Base-by-base conservation (phyloP, 2,797 vertebrate species). In the Phalanger gymnotis region DNA sequence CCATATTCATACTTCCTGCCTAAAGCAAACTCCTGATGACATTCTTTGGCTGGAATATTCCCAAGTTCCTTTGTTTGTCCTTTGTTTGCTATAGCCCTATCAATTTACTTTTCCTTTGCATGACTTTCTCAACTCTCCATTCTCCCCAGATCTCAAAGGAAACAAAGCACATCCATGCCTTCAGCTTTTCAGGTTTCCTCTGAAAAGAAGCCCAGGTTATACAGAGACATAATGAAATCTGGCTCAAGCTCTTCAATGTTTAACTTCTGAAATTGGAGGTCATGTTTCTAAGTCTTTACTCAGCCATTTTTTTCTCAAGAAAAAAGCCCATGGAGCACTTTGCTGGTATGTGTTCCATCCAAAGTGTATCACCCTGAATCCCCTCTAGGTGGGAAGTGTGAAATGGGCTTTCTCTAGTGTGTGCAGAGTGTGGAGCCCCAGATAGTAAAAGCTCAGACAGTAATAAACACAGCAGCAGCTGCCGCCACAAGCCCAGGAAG, bases 401-500 rank as follows among this genome's bases (percentile, higher is more conserved):
- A 57, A 47, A 92, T 92, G 57, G 61, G 57, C 47, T 53, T 92
- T 92, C 61, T 52, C 57, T 92, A 61, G 34, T 92, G 51, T 61
- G 52, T 73, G 9, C 57, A 53, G 52, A 53, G 31, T 61, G 52
- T 30, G 34, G 52, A 87, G 34, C 51, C 61, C 25, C 53, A 58
- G 81, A 92, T 54, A 58, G 5, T 90, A 40, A 90, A 53, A 13
- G 55, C 90, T 95, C 51, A 90, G 91, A 52, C 94, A 53, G 57
- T 94, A 90, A 94, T 30, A 90, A 28, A 94, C 51, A 94, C 94
- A 94, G 16, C n/a, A 54, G 53, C n/a, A 94, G 91, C 91, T 57
- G 66, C 47, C 87, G 5, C 73, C 90, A 92, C 91, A 92, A 57
- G 14, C 13, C 47, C 66, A 92, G 66, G 91, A 89, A 89, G 28